Percentiles rank a stretch among this genome's conserved stretches.
Evolutionary conservation across 1,140 invertebrate species (phyloP).

Genomic region (Brachionus asplanchnoidis): DNA sequence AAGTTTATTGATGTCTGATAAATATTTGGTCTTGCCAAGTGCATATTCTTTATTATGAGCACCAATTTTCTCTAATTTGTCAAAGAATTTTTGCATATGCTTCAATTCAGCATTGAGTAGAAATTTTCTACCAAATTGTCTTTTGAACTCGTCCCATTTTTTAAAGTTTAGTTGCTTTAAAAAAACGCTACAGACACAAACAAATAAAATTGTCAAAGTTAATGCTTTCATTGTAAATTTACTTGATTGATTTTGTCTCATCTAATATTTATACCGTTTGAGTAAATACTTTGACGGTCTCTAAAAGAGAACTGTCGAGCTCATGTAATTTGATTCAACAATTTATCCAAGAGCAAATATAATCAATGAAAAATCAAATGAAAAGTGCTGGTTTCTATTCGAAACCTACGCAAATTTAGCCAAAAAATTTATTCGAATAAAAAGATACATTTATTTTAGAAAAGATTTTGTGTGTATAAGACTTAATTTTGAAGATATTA

Average conservation of each 20-base stretch:
- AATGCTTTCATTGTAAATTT: constrained; percentile 14
- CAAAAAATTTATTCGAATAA: neutral
- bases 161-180: neutral
- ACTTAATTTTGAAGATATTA: neutral
- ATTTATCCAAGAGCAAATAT: neutral
- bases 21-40: neutral
- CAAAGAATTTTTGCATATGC: neutral
- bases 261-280: neutral
- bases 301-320: neutral
- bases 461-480: neutral
- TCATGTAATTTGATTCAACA: neutral
- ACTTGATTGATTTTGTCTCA: neutral
- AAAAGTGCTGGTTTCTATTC: neutral
- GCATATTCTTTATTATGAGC: neutral
- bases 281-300: neutral
- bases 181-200: neutral
- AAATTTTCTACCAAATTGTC: neutral
- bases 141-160: constrained; percentile 11
- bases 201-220: neutral
- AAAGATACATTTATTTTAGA: no score
- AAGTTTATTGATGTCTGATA: neutral
- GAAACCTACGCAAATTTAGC: neutral
- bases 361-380: neutral
- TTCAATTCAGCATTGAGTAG: neutral
- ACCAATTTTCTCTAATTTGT: neutral